A percentile compares a stretch with the other conserved stretches of the same genome.
phyloP scores from a whole-genome alignment of 53 echinoderm and acorn worm genomes.

The Holothuria leucospilota region DNA sequence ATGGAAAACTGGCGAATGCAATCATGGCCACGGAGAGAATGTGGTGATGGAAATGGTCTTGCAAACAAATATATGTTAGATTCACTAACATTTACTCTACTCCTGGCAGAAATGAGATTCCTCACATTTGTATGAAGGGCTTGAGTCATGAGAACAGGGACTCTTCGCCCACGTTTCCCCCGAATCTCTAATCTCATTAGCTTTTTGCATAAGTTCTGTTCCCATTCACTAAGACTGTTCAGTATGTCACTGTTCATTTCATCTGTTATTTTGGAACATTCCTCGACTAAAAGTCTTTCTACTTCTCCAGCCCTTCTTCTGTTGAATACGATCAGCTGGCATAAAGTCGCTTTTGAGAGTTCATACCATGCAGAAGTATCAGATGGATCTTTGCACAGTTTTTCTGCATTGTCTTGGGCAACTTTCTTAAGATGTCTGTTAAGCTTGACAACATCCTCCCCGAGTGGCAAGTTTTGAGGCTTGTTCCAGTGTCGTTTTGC shows the following conservation, averaged over 20 bases:
- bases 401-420: conserved; percentile 4
- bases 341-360: conserved; percentile 33
- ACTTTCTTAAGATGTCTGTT: conserved; percentile 15
- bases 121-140: not conserved
- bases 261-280: conserved; percentile 34
- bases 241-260: conserved; percentile 31
- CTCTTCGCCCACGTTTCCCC: conserved; percentile 69
- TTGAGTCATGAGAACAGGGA: conserved; percentile 55
- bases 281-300: conserved; percentile 42
- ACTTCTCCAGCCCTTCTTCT: conserved; percentile 61
- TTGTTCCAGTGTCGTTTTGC: conserved; percentile 49
- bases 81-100: conserved; percentile 24
- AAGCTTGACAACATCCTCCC: conserved; percentile 23
- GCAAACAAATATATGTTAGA: conserved; percentile 64
- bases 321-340: conserved; percentile 56
- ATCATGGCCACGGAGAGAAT: conserved; percentile 57
- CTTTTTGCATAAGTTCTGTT: conserved; percentile 44
- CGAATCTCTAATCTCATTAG: conserved; percentile 54
- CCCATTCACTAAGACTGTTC: conserved; percentile 49
- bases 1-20: conserved; percentile 45
- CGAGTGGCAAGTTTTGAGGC: conserved; percentile 36
- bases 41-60: conserved; percentile 41
- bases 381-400: not conserved
- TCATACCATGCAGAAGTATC: conserved; percentile 24
- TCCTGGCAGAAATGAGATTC: not conserved